A percentile compares a stretch with the other conserved stretches of the same genome.
Conservation (phyloP, 2,113 vertebrate species). For the Neodon shergylaensis region DNA sequence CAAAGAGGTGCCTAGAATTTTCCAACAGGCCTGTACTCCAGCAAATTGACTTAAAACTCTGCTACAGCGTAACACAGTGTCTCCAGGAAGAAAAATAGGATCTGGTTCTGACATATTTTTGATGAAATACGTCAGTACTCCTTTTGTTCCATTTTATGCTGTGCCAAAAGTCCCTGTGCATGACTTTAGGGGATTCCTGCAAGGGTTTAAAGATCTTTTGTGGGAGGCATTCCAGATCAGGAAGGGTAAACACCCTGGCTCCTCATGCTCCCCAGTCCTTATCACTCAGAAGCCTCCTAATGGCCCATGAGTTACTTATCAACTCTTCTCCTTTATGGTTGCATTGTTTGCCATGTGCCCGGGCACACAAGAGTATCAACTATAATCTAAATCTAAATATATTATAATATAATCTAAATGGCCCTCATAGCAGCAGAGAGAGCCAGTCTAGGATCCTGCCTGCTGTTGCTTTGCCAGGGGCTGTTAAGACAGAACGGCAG, state of each 20-base stretch:
- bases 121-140: background rate
- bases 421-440: background rate
- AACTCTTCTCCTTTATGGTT: background rate
- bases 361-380: background rate
- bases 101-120: background rate
- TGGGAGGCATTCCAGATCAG: too few relatives aligned
- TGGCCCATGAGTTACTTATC: background rate
- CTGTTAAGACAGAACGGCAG: too few relatives aligned
- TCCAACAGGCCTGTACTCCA: background rate
- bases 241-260: accelerated
- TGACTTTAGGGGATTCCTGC: background rate
- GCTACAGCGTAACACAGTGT: background rate
- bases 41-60: background rate
- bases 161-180: accelerated
- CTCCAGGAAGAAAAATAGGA: background rate
- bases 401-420: background rate
- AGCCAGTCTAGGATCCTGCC: accelerated
- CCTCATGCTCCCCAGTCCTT: accelerated
- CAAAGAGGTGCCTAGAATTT: background rate
- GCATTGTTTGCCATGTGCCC: background rate
- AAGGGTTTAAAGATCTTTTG: accelerated
- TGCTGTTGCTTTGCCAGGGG: background rate
- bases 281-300: background rate
- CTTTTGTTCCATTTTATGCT: background rate
- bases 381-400: background rate